phyloP scores from a whole-genome alignment of 2,888 invertebrate species.

The Oxytorus armatus region DNA sequence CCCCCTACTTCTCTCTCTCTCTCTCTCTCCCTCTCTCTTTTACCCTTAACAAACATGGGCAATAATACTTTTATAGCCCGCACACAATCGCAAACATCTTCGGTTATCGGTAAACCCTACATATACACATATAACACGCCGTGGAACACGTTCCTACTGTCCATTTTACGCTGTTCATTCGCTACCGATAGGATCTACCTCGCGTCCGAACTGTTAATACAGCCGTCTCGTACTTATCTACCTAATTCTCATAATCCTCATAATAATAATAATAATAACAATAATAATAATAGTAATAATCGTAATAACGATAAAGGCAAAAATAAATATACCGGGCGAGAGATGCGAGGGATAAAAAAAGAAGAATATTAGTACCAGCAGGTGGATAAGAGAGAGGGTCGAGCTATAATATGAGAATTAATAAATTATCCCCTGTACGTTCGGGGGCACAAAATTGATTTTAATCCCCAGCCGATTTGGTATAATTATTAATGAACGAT shows the following conservation, averaged over 20 bases:
- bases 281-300: slow-evolving; percentile 58
- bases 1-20: slow-evolving; percentile 19
- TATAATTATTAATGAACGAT: slow-evolving; percentile 74
- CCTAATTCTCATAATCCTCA: slow-evolving; percentile 55
- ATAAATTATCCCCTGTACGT: slow-evolving; percentile 72
- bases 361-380: slow-evolving; percentile 42
- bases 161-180: slow-evolving; percentile 54
- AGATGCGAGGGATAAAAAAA: slow-evolving; percentile 31
- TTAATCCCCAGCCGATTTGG: slow-evolving; percentile 72
- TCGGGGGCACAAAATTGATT: slow-evolving; percentile 73
- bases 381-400: slow-evolving; percentile 57
- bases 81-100: slow-evolving; percentile 55
- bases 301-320: slow-evolving; percentile 38
- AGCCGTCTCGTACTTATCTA: slow-evolving; percentile 47
- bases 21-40: slow-evolving; percentile 18
- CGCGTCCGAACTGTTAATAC: slow-evolving; percentile 62
- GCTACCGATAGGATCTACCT: slow-evolving; percentile 56
- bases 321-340: slow-evolving; percentile 30
- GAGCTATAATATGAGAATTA: slow-evolving; percentile 67
- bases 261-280: slow-evolving; percentile 26
- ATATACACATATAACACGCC: slow-evolving; percentile 1
- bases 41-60: slow-evolving; percentile 35
- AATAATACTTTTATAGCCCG: slow-evolving; percentile 47
- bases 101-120: slow-evolving; percentile 58
- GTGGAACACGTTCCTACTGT: slow-evolving; percentile 48